Percentiles rank a stretch among this genome's conserved stretches.
phyloP scores from a whole-genome alignment of 2,797 vertebrate species.

The Melanogrammus aeglefinus region DNA sequence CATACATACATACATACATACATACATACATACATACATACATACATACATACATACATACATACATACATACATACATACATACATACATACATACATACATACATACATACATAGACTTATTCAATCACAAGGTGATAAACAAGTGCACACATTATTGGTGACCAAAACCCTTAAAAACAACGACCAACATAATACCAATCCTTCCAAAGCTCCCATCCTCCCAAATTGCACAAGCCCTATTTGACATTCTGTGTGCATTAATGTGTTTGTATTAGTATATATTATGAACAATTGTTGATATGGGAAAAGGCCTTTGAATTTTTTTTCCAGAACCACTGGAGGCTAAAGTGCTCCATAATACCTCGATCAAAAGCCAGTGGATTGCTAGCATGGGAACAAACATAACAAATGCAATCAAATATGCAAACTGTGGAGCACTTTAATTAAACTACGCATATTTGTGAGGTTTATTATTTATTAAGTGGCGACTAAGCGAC shows the following conservation, averaged over 20 bases:
- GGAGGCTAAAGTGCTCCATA: background rate
- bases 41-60: conserved; percentile 2
- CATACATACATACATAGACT: conserved; percentile 4
- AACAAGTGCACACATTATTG: no score
- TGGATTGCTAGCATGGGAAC: background rate
- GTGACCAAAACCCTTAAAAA: background rate
- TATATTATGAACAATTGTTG: background rate
- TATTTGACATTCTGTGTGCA: no score
- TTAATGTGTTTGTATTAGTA: no score
- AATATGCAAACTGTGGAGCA: conserved; percentile 2
- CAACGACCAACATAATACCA: background rate
- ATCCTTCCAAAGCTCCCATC: background rate
- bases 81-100: background rate
- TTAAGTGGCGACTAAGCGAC: background rate
- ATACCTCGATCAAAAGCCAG: background rate
- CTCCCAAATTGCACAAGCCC: background rate
- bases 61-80: conserved; percentile 8
- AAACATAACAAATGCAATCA: background rate
- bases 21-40: background rate
- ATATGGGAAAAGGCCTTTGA: background rate
- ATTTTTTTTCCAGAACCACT: background rate
- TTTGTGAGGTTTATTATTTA: background rate
- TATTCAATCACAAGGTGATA: background rate
- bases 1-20: background rate
- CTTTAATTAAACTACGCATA: background rate